Evolutionary conservation across 2,888 invertebrate genomes (phyloP), one percentile per base, ranked within the genome.

Genomic region (Ichneumoninae sp.): DNA sequence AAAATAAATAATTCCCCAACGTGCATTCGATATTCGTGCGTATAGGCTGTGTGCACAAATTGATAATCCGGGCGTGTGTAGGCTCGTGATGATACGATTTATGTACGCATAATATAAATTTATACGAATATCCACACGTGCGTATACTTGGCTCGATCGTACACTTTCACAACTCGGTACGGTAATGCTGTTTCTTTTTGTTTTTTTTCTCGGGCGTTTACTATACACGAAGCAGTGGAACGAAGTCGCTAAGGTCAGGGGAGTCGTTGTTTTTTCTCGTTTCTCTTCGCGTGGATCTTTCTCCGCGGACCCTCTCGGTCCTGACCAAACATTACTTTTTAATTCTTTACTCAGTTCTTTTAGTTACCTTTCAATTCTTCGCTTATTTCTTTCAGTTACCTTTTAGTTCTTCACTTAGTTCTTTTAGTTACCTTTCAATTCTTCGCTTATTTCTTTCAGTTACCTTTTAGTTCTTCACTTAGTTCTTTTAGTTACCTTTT

Each of bases 41-140:
- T 36, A 30, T 13, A 33, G 7, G 3, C 13, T 30, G 26, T 50
- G 50, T 40, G 16, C 57, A 40, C 57, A 57, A 73, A 73, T 73
- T 73, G 22, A 22, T 16, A 73, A 69, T 69, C 7, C 69, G n/a
- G 7, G 22, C 47, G n/a, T 50, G 30, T 57, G 30, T 57, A 71
- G 36, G 19, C 47, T 36, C 13, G 40, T 36, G 40, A 73, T 26
- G 30, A 47, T 30, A 16, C 36, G 80, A 73, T 80, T 80, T 73
- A 73, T 68, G 66, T 57, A 22, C 36, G 63, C 73, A 44, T 80
- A 47, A 73, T 73, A 80, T 57, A 22, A 74, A 80, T 80, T 80
- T 73, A 80, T 66, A 40, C 22, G 50, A 26, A 47, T 68, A 33
- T 50, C 63, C 54, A 16, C 60, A 50, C 33, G 40, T 26, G 26